Evolutionary conservation across 2,888 invertebrate species (phyloP), one percentile per base, ranked within the genome.

Genomic region (Chrysolina americana): DNA sequence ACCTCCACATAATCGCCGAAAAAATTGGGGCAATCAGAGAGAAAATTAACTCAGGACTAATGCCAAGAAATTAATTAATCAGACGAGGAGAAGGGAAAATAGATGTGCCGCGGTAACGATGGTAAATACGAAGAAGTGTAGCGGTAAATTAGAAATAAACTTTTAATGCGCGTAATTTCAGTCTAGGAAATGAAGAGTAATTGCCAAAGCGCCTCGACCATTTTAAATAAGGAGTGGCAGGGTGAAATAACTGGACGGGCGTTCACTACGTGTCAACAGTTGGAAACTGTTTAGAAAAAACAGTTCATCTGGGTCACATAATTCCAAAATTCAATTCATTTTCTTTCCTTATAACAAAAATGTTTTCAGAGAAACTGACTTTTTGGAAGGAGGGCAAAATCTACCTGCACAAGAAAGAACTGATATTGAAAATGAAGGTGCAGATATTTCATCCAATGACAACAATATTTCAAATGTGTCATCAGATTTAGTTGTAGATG

Each of bases 101-200:
- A 80, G 80, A 82, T 80, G 80, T 80, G 74, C 77, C 76, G 77
- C 77, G 78, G 79, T 80, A 80, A 75, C 72, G 78, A 75, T 77
- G 78, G 75, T 78, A 76, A 81, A 80, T 79, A 80, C 77, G 81
- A 81, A 81, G 81, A 81, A 82, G 80, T 81, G 82, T 81, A 80
- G 80, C 82, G 81, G 81, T 81, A 84, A 84, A 84, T 84, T 83
- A 84, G 83, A 82, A 83, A 84, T 84, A 83, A 84, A 84, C 81
- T 83, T 84, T 84, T 83, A 84, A 84, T 83, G 83, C 78, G 80
- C 81, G 82, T 82, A 82, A 82, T 83, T 84, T 82, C 80, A 74
- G 74, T 75, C 72, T 70, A 75, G 77, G 80, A 84, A 84, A 84
- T 83, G 83, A 83, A 83, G 83, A 84, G 80, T 84, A 83, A 84